Conservation (phyloP, 64 coral and sea anemone species). For the Trachythela sp. region DNA sequence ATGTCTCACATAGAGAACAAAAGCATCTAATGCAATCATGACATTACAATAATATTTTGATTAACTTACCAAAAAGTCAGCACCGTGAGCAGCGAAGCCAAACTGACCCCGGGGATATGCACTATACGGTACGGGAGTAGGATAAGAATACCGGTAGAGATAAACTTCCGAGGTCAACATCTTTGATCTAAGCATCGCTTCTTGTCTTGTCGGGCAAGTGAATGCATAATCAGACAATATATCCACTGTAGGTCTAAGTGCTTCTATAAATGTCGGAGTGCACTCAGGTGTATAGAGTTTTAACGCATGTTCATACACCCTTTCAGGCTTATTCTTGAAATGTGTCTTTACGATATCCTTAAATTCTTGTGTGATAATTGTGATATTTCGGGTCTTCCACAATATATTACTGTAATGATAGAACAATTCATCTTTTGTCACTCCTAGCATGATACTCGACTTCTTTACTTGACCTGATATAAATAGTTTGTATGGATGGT, state of each 20-base stretch:
- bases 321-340: not conserved
- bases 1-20: no score
- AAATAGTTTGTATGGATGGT: slow-evolving; percentile 43
- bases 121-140: not conserved
- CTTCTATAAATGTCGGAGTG: not conserved
- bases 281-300: not conserved
- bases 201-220: not conserved
- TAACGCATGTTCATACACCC: not conserved
- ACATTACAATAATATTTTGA: no score
- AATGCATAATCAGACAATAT: not conserved
- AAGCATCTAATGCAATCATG: no score
- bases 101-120: not conserved
- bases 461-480: slow-evolving; percentile 41
- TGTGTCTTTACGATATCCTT: not conserved
- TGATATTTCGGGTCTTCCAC: no score
- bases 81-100: not conserved
- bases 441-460: slow-evolving; percentile 39
- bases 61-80: not conserved
- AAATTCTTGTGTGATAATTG: no score
- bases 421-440: slow-evolving; percentile 55
- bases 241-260: not conserved
- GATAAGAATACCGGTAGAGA: not conserved
- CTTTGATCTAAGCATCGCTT: not conserved
- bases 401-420: not conserved
- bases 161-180: not conserved